A percentile compares a stretch with the other conserved stretches of the same genome.
Conservation (phyloP, 2,888 invertebrate genomes). For the Eremobia ochroleuca region DNA sequence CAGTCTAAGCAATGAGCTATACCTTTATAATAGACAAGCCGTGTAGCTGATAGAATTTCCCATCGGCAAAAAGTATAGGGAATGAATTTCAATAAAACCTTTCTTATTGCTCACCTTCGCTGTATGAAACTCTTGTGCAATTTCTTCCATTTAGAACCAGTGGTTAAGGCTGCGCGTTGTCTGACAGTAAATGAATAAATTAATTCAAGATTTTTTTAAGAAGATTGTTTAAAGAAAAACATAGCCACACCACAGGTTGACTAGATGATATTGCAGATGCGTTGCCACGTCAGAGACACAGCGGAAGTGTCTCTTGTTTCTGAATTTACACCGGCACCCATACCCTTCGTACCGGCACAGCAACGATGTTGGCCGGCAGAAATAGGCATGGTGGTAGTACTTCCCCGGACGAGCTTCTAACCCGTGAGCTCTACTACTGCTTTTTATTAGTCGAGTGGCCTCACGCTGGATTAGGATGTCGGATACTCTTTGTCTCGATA, state of each 20-base stretch:
- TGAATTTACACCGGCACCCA: neutral
- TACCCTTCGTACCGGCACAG: neutral
- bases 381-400: slow-evolving; percentile 1
- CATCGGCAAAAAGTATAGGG: too few species aligned
- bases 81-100: too few species aligned
- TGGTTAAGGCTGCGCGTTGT: neutral
- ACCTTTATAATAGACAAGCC: too few species aligned
- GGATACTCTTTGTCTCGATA: neutral
- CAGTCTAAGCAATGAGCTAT: too few species aligned
- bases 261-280: too few species aligned
- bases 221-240: neutral
- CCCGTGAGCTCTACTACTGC: neutral
- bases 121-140: neutral
- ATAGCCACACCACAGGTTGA: neutral
- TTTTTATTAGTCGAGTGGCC: neutral
- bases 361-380: neutral
- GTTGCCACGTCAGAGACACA: too few species aligned
- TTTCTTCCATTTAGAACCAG: neutral
- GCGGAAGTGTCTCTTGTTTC: neutral
- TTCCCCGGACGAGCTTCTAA: neutral
- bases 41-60: too few species aligned
- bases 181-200: neutral
- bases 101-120: neutral
- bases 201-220: too few species aligned
- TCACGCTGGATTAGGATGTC: too few species aligned